phyloP scores from a whole-genome alignment of 1,140 invertebrate species.

The Drosophila melanica region DNA sequence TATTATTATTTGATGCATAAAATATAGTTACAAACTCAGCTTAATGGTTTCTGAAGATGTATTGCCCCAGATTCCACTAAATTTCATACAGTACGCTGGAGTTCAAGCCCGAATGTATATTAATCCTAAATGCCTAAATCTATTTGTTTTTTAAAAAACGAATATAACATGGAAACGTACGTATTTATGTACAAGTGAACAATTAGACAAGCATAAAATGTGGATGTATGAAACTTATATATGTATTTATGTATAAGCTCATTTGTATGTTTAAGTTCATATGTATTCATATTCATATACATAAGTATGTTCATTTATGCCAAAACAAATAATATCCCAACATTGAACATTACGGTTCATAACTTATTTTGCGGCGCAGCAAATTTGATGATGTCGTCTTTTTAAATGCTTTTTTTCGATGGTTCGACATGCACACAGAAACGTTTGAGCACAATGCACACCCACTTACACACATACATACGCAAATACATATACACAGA shows the following conservation, averaged over 20 bases:
- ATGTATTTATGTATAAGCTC: background rate
- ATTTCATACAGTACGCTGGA: too few species aligned
- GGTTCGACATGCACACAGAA: background rate
- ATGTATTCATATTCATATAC: conserved; percentile 1
- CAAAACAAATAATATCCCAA: background rate
- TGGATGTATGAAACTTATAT: background rate
- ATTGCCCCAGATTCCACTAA: too few species aligned
- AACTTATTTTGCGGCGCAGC: too few species aligned
- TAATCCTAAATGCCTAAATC: too few species aligned
- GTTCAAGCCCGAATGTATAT: too few species aligned
- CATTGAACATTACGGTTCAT: background rate
- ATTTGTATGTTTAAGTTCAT: too few species aligned
- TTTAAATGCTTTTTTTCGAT: background rate
- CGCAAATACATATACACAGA: background rate
- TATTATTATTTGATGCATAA: background rate
- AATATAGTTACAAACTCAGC: too few species aligned
- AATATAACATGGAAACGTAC: too few species aligned
- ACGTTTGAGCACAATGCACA: background rate
- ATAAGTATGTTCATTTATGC: background rate
- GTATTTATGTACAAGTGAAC: too few species aligned
- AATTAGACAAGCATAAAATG: too few species aligned
- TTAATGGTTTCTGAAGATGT: too few species aligned
- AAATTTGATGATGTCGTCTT: background rate
- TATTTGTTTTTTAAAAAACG: too few species aligned
- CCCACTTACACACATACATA: conserved; percentile 1